Percentiles rank a stretch among this genome's conserved stretches.
These are phyloP conservation scores for Coreoperca whiteheadi DNA, from an alignment of 2,113 vertebrate species.

Conservation along the genomic window DNA sequence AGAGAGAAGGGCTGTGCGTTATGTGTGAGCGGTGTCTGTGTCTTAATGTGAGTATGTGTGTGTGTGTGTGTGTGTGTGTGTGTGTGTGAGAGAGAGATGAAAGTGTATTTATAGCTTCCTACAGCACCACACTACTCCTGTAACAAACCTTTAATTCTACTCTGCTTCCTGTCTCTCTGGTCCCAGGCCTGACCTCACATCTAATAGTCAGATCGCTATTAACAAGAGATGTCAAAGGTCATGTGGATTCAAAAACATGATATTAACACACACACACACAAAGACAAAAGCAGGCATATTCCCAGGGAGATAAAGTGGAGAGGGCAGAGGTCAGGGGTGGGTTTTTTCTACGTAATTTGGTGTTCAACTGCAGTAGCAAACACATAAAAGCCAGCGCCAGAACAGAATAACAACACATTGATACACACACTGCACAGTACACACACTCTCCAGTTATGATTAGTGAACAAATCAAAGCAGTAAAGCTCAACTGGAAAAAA, in stretches of 20 bases:
- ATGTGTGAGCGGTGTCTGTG: slow-evolving; percentile 62
- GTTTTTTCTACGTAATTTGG: slow-evolving; percentile 20
- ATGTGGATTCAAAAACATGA: slow-evolving; percentile 61
- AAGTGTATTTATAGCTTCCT: slow-evolving; percentile 90
- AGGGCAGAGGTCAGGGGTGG: slow-evolving; percentile 4
- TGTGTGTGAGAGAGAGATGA: slow-evolving; percentile 63
- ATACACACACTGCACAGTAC: slow-evolving; percentile 2
- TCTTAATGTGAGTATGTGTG: slow-evolving; percentile 55
- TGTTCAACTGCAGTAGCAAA: slow-evolving; percentile 9
- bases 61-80: slow-evolving; percentile 47
- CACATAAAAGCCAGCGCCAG: background rate
- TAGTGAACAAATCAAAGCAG: background rate
- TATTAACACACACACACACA: background rate
- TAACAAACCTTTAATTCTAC: slow-evolving; percentile 90
- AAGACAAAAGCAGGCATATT: slow-evolving; percentile 9
- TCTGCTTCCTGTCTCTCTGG: slow-evolving; percentile 92
- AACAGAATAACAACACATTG: background rate
- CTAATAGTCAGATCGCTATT: slow-evolving; percentile 53
- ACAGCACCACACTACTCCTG: slow-evolving; percentile 78
- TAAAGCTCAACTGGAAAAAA: background rate
- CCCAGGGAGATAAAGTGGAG: slow-evolving; percentile 9
- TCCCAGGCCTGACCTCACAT: slow-evolving; percentile 66
- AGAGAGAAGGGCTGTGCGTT: slow-evolving; percentile 77
- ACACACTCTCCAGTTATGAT: background rate
- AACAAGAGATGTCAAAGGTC: slow-evolving; percentile 85